Percentiles rank a stretch among this genome's conserved stretches.
Evolutionary conservation across 2,888 invertebrate species (phyloP).

Genomic region (Cheilosia variabilis): DNA sequence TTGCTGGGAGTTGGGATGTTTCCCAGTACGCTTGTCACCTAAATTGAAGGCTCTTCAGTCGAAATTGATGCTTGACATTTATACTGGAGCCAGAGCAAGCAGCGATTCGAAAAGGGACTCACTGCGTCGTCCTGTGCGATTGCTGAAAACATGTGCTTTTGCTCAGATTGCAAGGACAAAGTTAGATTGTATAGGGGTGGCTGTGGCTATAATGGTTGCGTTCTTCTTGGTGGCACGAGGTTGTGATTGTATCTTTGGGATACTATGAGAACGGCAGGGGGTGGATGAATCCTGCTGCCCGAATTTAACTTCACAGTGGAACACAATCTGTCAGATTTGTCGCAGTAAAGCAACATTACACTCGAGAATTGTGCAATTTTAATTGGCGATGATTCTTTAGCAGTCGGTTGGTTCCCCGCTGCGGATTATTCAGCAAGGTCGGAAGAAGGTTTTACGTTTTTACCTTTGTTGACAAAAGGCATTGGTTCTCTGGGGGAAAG

Average conservation of each 20-base stretch:
- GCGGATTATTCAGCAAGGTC: conserved; percentile 36
- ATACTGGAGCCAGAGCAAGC: conserved; percentile 14
- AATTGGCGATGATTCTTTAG: conserved; percentile 3
- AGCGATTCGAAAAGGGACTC: conserved; percentile 12
- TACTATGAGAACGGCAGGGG: neutral
- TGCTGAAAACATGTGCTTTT: conserved; percentile 23
- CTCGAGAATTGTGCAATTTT: conserved; percentile 39
- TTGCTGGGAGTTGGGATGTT: neutral
- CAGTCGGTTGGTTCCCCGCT: neutral
- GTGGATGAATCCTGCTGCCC: neutral
- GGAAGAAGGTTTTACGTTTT: neutral
- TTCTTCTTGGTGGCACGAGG: neutral
- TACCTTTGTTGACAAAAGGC: no score
- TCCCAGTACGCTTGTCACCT: conserved; percentile 39
- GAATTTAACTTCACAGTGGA: conserved; percentile 25
- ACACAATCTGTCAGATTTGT: conserved; percentile 39
- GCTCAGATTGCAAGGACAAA: conserved; percentile 12
- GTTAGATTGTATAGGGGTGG: neutral
- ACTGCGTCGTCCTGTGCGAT: neutral
- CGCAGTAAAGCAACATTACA: conserved; percentile 34
- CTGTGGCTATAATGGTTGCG: neutral
- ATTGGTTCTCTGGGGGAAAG: no score
- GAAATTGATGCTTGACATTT: conserved; percentile 39
- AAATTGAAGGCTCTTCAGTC: conserved; percentile 45
- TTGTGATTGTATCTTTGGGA: no score